A percentile compares a stretch with the other conserved stretches of the same genome.
These are phyloP conservation scores for Petrosia ficiformis DNA, from an alignment of 37 sponge, comb jelly and placozoan species.

Conservation along the genomic window DNA sequence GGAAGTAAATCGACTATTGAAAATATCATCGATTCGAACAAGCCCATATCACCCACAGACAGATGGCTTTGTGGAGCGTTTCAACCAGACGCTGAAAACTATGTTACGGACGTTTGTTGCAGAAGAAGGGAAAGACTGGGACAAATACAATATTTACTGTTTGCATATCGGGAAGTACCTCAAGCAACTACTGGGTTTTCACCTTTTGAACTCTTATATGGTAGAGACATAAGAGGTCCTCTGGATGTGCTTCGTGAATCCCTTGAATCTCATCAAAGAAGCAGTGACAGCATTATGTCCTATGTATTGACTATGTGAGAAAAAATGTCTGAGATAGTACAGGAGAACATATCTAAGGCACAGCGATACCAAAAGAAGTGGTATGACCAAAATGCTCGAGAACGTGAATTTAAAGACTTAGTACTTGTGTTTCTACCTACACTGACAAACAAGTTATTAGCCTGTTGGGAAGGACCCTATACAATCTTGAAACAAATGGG, in stretches of 20 bases:
- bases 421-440: conserved; percentile 35
- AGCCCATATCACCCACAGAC: no score
- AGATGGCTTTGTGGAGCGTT: no score
- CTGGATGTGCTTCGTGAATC: conserved; percentile 47
- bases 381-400: no score
- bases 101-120: conserved; percentile 27
- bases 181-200: conserved; percentile 34
- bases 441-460: conserved; percentile 18
- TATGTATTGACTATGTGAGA: conserved; percentile 31
- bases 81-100: no score
- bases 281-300: conserved; percentile 20
- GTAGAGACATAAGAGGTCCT: conserved; percentile 42
- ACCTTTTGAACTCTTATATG: no score
- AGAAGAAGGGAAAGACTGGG: conserved; percentile 45
- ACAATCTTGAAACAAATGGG: conserved; percentile 11
- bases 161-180: no score
- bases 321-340: no score
- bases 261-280: conserved; percentile 9
- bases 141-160: conserved; percentile 26
- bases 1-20: no score
- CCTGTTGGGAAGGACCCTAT: no score
- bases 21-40: conserved; percentile 40
- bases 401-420: conserved; percentile 16
- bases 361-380: no score
- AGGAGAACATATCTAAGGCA: no score